Base-by-base conservation (phyloP, 2,888 invertebrate genomes). In the Drosophila meridiana region DNA sequence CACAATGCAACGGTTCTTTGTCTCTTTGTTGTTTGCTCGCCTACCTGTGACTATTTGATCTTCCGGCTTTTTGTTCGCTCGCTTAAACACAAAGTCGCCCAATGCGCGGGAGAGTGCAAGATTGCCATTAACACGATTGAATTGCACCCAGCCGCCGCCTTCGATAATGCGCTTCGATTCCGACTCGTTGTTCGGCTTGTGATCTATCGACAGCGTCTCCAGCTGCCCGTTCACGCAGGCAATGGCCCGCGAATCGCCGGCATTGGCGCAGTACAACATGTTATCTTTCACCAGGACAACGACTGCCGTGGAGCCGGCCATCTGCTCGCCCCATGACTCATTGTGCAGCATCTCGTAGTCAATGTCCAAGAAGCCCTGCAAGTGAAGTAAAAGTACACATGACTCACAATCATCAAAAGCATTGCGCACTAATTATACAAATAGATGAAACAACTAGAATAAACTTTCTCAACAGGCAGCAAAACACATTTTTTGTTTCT, bases 71-170 rank as follows among this genome's bases (percentile, higher is more conserved):
- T 97, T 96, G 69, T 95, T 95, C 63, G 96, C 95, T 93, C 96
- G 95, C 93, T 99, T 99, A 94, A 99, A 99, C 70, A 97, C 96
- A 93, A 98, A 99, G 94, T 99, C 99, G 0, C 99, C 99, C 2
- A 99, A 94, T 0, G 99, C 99, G 80, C 99, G 94, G 2, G 99
- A 99, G 57, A 99, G 94, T 1, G 99, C 99, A 79, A 99, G 94
- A 94, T 98, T 98, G 2, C 99, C 99, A 93, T 99, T 99, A n/a
- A 99, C 99, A 82, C 99, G 94, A 94, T 99, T 99, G 85, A 97
- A 96, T 93, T 99, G 98, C 2, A 99, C 99, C 96, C 97, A 99
- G 58, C 99, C 99, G 5, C 99, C 99, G 42, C 99, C 99, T 1
- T 97, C 97, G 42, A 95, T 95, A 84, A 99, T 99, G 83, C 99